A percentile compares a stretch with the other conserved stretches of the same genome.
Evolutionary conservation across 2,888 invertebrate genomes (phyloP).

Genomic region (Carpatolechia fugitivella): DNA sequence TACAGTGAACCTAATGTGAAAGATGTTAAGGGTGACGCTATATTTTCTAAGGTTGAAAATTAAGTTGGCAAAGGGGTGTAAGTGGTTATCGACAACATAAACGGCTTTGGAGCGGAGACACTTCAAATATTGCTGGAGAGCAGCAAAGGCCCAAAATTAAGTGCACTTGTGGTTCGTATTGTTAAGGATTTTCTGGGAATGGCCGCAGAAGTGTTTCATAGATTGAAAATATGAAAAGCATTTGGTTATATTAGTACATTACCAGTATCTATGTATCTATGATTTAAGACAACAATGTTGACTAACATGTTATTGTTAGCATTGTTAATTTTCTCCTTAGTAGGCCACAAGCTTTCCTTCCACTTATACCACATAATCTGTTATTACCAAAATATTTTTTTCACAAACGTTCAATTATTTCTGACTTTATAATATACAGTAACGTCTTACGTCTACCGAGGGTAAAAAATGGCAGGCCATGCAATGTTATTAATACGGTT

Average conservation of each 20-base stretch:
- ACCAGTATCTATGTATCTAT: too few relatives aligned
- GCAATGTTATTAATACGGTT: conserved; percentile 41
- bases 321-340: too few relatives aligned
- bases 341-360: too few relatives aligned
- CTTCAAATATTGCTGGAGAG: conserved; percentile 54
- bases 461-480: background rate
- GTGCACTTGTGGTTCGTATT: conserved; percentile 24
- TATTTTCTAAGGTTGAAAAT: background rate
- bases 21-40: conserved; percentile 28
- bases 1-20: conserved; percentile 21
- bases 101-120: conserved; percentile 53
- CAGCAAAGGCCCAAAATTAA: conserved; percentile 47
- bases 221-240: background rate
- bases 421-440: too few relatives aligned
- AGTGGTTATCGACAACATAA: conserved; percentile 70
- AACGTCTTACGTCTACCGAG: too few relatives aligned
- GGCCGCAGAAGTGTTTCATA: conserved; percentile 11
- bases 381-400: too few relatives aligned
- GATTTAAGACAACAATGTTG: too few relatives aligned
- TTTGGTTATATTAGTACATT: background rate
- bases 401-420: too few relatives aligned
- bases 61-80: conserved; percentile 43
- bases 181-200: conserved; percentile 29
- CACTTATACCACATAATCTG: too few relatives aligned
- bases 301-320: too few relatives aligned